Evolutionary conservation across 2,888 invertebrate genomes (phyloP), one percentile per base, ranked within the genome.

Genomic region (Protophormia terraenovae): DNA sequence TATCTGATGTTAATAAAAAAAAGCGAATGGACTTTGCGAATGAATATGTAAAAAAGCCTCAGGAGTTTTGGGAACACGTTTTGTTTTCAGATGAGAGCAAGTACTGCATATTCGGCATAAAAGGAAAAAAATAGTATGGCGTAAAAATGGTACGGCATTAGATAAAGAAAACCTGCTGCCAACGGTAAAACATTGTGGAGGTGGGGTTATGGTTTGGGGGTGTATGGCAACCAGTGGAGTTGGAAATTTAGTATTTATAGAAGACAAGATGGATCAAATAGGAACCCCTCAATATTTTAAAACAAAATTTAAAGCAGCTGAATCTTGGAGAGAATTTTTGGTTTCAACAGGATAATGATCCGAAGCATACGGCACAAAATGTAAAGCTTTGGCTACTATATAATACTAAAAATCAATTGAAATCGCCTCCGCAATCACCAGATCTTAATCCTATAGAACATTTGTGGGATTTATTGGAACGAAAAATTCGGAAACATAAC

Each of bases 251-350:
- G 3, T 3, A 6, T 64, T 64, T 64, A 64, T 45, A n/a, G 64
- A 45, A 14, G 41, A n/a, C 1, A 64, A 7, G 24, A 27, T 24
- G 41, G 64, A 64, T 27, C 60, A 60, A 4, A 35, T 60, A 1
- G 35, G 19, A 35, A n/a, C 35, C 35, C 8, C 6, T 60, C 14
- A 69, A 85, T 10, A 80, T 79, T 41, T 62, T 79, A 19, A 85
- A 84, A 58, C 27, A 35, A 64, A 80, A 86, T 83, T 75, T 84
- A 53, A 75, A 82, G 24, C 66, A 38, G n/a, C 38, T 84, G 19
- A 38, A 22, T n/a, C 16, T 80, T 27, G 72, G 24, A 45, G 32
- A 14, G 2, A 29, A 79, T n/a, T 73, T 73, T 73, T 73, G 12
- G 62, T 73, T 62, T 29, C 60, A 73, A 10, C 60, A 45, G n/a